Evolutionary conservation across 2,888 invertebrate genomes (phyloP).

Genomic region (Danaus chrysippus): DNA sequence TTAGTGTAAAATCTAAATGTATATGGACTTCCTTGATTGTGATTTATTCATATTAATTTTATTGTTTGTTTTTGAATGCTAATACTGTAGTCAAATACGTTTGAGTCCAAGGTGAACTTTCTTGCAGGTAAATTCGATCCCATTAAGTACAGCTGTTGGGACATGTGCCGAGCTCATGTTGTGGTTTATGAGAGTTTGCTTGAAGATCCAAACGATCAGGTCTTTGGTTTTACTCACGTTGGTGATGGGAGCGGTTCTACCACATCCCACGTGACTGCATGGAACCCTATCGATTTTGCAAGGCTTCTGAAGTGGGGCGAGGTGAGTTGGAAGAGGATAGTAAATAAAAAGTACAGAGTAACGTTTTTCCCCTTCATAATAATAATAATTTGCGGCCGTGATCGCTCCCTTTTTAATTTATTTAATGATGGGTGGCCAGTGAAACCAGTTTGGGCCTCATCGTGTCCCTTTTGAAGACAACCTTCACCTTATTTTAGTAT

Average conservation of each 20-base stretch:
- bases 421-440: not conserved
- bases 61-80: not conserved
- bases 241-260: conserved; percentile 82
- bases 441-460: conserved; percentile 10
- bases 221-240: conserved; percentile 86
- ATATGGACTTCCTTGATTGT: too few species aligned
- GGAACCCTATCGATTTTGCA: conserved; percentile 86
- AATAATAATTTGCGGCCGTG: conserved; percentile 20
- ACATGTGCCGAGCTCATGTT: conserved; percentile 84
- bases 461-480: conserved; percentile 16
- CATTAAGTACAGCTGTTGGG: conserved; percentile 80
- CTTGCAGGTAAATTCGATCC: conserved; percentile 83
- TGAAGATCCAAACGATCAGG: conserved; percentile 87
- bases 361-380: conserved; percentile 19
- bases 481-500: conserved; percentile 20
- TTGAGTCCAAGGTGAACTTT: not conserved
- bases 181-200: conserved; percentile 86
- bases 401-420: conserved; percentile 17
- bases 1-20: not conserved
- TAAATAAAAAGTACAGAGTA: not conserved
- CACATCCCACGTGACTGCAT: conserved; percentile 83
- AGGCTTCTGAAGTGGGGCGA: conserved; percentile 87
- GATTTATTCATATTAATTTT: not conserved
- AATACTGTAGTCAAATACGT: not conserved
- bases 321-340: conserved; percentile 55